Percentiles rank a stretch among this genome's conserved stretches.
These are phyloP conservation scores for Anadara kagoshimensis DNA, from an alignment of 1,140 invertebrate genomes.

Conservation along the genomic window DNA sequence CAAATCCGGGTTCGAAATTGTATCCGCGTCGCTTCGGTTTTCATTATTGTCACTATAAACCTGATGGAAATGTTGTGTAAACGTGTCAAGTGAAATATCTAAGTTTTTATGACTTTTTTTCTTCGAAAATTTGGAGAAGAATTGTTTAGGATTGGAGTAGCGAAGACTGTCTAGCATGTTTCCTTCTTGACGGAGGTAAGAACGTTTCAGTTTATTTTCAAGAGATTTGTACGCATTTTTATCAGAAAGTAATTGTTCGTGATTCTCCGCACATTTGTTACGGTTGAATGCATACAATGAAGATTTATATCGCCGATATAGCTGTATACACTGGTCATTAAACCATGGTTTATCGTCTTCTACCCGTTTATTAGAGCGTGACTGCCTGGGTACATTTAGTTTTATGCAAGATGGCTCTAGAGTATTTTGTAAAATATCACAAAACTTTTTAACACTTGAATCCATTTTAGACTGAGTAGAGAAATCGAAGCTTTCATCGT, in stretches of 20 bases:
- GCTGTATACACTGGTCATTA: not conserved
- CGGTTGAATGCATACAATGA: not conserved
- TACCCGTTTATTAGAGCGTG: not conserved
- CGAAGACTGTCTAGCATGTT: not conserved
- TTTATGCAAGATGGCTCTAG: slow-evolving; percentile 1
- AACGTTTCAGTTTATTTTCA: slow-evolving; percentile 5
- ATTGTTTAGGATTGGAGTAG: no score
- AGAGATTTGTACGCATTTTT: not conserved
- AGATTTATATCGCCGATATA: not conserved
- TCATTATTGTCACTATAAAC: no score
- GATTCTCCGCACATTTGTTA: not conserved
- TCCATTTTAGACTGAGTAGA: slow-evolving; percentile 1
- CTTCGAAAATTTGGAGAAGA: no score
- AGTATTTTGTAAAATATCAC: not conserved
- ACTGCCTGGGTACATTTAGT: not conserved
- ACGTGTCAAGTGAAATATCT: not conserved
- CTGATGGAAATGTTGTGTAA: no score
- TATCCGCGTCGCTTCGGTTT: no score
- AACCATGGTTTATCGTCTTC: slow-evolving; percentile 1
- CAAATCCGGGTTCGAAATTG: no score
- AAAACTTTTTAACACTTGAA: not conserved
- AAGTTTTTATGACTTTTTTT: no score
- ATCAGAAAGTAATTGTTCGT: not conserved
- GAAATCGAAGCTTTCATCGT: not conserved
- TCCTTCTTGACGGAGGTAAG: not conserved